Conservation (phyloP, 2,888 invertebrate species). For the Cantharis nigra region DNA sequence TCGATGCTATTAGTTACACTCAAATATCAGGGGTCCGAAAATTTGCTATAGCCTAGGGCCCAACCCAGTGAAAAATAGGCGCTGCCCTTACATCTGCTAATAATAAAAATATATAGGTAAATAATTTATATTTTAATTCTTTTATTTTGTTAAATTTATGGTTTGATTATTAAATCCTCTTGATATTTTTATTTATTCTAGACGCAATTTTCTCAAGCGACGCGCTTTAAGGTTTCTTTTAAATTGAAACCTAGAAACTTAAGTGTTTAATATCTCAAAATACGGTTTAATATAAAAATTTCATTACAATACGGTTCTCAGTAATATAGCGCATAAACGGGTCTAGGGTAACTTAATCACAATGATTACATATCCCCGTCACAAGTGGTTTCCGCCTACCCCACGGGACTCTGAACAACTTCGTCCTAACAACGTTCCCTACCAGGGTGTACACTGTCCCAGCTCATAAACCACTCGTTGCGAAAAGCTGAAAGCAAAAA, state of each 20-base stretch:
- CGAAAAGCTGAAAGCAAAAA: slow-evolving; percentile 28
- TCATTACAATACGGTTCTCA: slow-evolving; percentile 28
- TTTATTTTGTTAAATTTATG: background rate
- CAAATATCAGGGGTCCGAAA: no score
- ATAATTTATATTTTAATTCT: background rate
- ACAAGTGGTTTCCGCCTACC: slow-evolving; percentile 17
- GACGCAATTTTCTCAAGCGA: background rate
- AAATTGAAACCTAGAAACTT: slow-evolving; percentile 20
- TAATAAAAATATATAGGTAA: background rate
- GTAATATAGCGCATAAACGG: slow-evolving; percentile 29
- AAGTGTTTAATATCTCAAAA: slow-evolving; percentile 28
- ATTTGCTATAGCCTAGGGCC: no score
- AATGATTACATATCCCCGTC: slow-evolving; percentile 29
- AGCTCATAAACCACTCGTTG: slow-evolving; percentile 29
- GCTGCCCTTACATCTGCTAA: no score
- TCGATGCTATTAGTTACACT: no score
- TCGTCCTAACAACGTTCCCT: slow-evolving; percentile 13
- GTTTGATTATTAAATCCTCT: background rate
- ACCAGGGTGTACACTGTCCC: slow-evolving; percentile 20
- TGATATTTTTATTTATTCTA: background rate
- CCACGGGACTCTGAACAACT: slow-evolving; percentile 7
- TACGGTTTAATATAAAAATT: slow-evolving; percentile 31
- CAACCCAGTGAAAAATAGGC: no score
- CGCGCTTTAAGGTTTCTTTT: background rate
- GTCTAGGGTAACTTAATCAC: slow-evolving; percentile 30